These are phyloP conservation scores for Aromia moschata DNA, from an alignment of 2,888 invertebrate genomes.

Conservation along the genomic window DNA sequence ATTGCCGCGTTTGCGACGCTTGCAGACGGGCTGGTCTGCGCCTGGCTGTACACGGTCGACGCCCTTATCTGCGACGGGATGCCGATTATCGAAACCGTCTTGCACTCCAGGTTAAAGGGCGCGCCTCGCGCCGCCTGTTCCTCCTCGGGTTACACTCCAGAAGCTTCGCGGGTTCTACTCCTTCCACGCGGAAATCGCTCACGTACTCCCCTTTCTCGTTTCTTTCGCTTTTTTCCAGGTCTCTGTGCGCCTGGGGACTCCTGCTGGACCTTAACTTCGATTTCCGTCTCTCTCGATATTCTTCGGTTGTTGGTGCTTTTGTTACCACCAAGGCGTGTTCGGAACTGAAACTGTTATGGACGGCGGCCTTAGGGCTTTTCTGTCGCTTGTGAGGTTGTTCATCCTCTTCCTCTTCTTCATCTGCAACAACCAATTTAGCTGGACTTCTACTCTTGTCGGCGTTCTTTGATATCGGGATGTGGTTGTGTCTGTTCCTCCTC, in stretches of 20 bases:
- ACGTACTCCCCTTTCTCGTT: background rate
- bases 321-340: background rate
- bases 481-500: background rate
- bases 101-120: constrained; percentile 38
- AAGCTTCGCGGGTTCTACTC: constrained; percentile 39
- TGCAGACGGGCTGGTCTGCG: constrained; percentile 17
- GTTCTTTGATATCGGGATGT: background rate
- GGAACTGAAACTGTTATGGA: background rate
- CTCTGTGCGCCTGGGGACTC: background rate
- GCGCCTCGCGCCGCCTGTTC: background rate
- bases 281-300: background rate
- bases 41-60: constrained; percentile 11
- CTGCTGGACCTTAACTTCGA: background rate
- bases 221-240: background rate
- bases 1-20: constrained; percentile 11
- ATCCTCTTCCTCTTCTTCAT: background rate
- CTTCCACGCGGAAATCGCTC: constrained; percentile 36
- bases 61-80: constrained; percentile 37
- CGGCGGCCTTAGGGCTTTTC: background rate
- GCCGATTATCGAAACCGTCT: constrained; percentile 42
- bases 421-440: background rate
- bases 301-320: background rate
- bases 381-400: background rate
- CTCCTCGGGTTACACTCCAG: constrained; percentile 18
- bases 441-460: background rate